phyloP scores from a whole-genome alignment of 2,797 vertebrate genomes.

The Hypotaenidia okinawae region DNA sequence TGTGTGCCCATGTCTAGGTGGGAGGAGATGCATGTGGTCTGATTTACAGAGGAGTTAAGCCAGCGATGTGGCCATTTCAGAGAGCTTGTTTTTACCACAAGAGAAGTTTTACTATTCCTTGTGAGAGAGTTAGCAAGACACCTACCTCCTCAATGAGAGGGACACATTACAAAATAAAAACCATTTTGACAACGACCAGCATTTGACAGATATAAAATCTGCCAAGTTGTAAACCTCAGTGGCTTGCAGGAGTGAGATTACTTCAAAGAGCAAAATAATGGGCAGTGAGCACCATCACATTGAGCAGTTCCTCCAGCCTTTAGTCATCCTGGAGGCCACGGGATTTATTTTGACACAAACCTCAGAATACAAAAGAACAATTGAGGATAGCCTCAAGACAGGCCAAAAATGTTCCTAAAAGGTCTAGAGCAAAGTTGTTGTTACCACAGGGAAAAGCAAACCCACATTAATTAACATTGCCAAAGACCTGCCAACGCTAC shows the following conservation, averaged over 20 bases:
- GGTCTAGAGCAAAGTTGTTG: neutral
- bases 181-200: neutral
- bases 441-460: neutral
- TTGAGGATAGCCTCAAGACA: neutral
- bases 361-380: neutral
- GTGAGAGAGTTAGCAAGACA: neutral
- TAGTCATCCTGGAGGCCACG: neutral
- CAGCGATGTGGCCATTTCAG: neutral
- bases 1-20: neutral
- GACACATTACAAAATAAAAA: neutral
- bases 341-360: neutral
- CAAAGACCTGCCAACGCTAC: neutral
- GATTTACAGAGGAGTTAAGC: neutral
- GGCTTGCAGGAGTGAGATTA: neutral
- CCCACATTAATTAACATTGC: neutral
- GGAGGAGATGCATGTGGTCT: neutral
- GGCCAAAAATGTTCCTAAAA: neutral
- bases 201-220: neutral
- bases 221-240: neutral
- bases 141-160: neutral
- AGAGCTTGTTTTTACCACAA: neutral
- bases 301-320: neutral
- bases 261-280: neutral
- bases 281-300: neutral
- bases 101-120: neutral